phyloP scores from a whole-genome alignment of 1,140 invertebrate genomes.

The Bombus pyrosoma region DNA sequence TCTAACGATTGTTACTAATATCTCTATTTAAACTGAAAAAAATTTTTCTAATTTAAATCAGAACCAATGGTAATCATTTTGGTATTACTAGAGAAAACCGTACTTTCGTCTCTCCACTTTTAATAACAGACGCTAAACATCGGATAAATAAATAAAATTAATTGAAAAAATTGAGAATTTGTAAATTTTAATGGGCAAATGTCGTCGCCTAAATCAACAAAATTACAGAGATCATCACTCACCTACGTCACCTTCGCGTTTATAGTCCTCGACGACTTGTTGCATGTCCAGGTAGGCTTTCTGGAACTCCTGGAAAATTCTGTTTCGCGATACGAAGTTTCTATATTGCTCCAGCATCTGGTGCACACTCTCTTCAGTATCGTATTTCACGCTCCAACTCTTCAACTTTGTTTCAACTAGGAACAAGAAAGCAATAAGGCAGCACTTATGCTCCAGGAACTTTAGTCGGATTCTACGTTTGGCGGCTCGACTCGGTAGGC shows the following conservation, averaged over 20 bases:
- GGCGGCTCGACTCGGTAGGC: conserved; percentile 87
- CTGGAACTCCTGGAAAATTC: conserved; percentile 97
- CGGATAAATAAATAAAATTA: too few relatives aligned
- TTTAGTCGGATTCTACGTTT: conserved; percentile 92
- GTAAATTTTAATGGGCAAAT: neutral
- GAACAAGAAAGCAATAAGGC: conserved; percentile 94
- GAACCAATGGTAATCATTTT: too few relatives aligned
- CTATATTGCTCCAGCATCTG: conserved; percentile 94
- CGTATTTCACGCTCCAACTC: conserved; percentile 95
- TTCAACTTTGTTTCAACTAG: conserved; percentile 94
- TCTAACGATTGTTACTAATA: too few relatives aligned
- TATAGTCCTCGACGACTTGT: conserved; percentile 95
- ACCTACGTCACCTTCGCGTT: conserved; percentile 91
- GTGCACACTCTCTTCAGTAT: conserved; percentile 91
- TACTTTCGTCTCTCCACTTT: too few relatives aligned
- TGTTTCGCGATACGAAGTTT: conserved; percentile 95
- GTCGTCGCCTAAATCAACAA: neutral
- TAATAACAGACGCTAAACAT: too few relatives aligned
- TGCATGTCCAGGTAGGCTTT: conserved; percentile 96
- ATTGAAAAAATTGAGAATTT: neutral
- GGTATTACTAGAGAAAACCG: too few relatives aligned
- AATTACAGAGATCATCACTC: conserved; percentile 71
- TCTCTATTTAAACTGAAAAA: too few relatives aligned
- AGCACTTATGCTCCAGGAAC: conserved; percentile 96
- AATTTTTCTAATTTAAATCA: too few relatives aligned